Conservation (phyloP, 2,888 invertebrate species). For the Thereva unica region DNA sequence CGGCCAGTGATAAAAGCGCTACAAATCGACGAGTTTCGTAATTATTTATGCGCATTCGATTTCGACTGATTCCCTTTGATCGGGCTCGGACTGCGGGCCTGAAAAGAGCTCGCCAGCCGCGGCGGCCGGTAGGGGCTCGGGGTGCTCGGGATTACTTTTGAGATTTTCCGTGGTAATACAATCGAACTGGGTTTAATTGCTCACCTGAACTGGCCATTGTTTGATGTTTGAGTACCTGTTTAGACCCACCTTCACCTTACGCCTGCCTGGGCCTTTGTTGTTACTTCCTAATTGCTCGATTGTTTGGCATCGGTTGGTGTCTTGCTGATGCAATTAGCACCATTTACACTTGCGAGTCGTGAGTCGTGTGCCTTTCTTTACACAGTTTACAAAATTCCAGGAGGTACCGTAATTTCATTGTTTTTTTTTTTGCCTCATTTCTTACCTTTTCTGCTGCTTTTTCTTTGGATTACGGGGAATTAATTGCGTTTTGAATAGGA, state of each 20-base stretch:
- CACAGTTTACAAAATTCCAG: constrained; percentile 13
- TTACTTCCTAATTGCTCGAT: constrained; percentile 37
- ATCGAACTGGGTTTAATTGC: constrained; percentile 12
- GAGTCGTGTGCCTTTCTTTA: constrained; percentile 37
- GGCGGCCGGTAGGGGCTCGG: no score
- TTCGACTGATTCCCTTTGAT: constrained; percentile 17
- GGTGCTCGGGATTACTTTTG: no score
- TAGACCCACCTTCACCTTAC: constrained; percentile 18
- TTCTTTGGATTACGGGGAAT: no score
- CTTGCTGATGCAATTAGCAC: constrained; percentile 39
- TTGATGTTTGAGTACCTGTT: constrained; percentile 21
- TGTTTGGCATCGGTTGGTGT: constrained; percentile 29
- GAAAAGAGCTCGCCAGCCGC: no score
- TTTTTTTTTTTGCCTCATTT: not conserved
- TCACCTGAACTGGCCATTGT: constrained; percentile 22
- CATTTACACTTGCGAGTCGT: constrained; percentile 28
- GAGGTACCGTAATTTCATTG: constrained; percentile 13
- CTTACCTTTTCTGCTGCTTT: no score
- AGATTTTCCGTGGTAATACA: constrained; percentile 6
- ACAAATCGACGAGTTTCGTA: constrained; percentile 39
- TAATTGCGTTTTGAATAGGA: no score
- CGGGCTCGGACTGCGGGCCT: not conserved
- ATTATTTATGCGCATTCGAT: constrained; percentile 41
- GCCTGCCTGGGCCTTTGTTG: constrained; percentile 14
- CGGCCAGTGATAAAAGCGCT: constrained; percentile 27